phyloP scores from a whole-genome alignment of 2,888 invertebrate genomes.

The Escarpia spicata region DNA sequence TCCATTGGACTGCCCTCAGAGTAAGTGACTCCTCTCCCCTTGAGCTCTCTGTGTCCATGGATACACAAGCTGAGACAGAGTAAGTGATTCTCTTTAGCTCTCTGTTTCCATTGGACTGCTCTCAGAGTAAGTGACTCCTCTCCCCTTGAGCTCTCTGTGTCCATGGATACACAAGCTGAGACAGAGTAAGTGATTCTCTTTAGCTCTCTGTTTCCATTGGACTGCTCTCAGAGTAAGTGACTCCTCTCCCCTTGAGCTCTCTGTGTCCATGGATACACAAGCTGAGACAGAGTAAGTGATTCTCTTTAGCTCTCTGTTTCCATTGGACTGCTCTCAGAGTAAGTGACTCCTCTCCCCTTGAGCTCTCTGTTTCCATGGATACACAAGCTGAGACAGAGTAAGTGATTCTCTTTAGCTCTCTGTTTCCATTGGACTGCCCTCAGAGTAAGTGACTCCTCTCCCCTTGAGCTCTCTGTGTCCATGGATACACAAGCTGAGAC shows the following conservation, averaged over 20 bases:
- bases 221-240: neutral
- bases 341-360: neutral
- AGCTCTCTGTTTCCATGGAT: neutral
- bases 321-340: neutral
- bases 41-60: neutral
- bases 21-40: neutral
- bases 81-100: neutral
- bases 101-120: neutral
- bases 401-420: neutral
- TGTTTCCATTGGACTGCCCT: neutral
- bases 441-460: neutral
- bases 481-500: neutral
- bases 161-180: neutral
- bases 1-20: neutral
- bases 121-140: neutral
- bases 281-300: neutral
- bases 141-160: neutral
- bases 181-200: neutral
- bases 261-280: neutral
- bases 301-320: neutral
- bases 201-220: neutral
- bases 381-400: neutral
- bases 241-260: neutral
- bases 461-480: neutral
- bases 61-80: neutral